Evolutionary conservation across 2,888 invertebrate genomes (phyloP).

Genomic region (Philonicus albiceps): DNA sequence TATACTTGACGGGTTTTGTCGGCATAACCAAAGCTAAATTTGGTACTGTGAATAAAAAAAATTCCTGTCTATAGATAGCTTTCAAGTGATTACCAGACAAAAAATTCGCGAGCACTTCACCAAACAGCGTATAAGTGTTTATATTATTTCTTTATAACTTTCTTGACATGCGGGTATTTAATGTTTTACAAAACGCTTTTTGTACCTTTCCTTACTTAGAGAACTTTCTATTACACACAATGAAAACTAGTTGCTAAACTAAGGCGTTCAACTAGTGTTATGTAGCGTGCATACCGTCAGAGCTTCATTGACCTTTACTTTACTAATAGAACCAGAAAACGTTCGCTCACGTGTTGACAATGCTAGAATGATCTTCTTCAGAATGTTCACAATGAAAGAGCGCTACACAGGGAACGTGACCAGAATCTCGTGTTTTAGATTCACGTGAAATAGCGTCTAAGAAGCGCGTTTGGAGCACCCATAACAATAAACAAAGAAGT

Average conservation of each 20-base stretch:
- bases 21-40: neutral
- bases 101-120: neutral
- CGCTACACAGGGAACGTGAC: neutral
- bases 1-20: neutral
- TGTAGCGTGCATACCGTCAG: neutral
- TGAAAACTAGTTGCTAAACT: neutral
- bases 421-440: neutral
- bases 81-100: neutral
- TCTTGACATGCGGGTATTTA: neutral
- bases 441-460: neutral
- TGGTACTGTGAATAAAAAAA: neutral
- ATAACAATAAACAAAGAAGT: neutral
- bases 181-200: neutral
- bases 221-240: neutral
- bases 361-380: neutral
- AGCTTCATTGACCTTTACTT: neutral
- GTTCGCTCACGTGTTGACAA: neutral
- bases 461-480: neutral
- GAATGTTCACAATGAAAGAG: neutral
- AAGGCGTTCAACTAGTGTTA: neutral
- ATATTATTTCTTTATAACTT: neutral
- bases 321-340: neutral
- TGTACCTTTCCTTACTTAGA: neutral
- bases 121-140: neutral
- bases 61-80: neutral